Conservation (phyloP, 2,113 vertebrate genomes). For the Spheniscus mendiculus region DNA sequence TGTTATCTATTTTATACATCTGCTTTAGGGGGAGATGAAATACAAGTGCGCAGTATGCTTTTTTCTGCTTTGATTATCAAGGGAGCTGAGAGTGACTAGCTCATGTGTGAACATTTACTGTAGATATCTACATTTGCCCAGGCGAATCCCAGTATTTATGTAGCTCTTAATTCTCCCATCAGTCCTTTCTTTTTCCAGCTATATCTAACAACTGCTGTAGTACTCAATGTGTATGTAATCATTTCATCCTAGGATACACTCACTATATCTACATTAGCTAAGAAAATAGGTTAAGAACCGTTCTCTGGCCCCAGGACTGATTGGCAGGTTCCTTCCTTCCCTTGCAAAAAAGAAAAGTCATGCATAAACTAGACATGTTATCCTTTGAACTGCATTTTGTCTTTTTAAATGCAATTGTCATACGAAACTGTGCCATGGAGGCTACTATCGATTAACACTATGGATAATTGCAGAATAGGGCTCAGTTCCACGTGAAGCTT, state of each 20-base stretch:
- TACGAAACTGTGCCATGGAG: not conserved
- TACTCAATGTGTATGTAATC: not conserved
- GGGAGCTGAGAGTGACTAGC: not conserved
- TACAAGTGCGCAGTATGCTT: not conserved
- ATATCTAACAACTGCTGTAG: not conserved
- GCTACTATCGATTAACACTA: not conserved
- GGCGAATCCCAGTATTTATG: not conserved
- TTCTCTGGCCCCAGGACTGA: not conserved
- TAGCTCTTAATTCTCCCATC: not conserved
- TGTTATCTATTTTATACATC: not conserved
- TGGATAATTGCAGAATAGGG: not conserved
- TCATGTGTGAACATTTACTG: not conserved
- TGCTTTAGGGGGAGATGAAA: not conserved
- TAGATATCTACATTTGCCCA: not conserved
- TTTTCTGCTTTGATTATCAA: not conserved
- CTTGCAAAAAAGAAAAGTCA: not conserved
- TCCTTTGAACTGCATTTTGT: not conserved
- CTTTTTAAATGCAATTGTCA: not conserved
- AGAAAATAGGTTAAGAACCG: not conserved
- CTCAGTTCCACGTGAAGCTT: not conserved
- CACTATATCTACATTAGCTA: not conserved
- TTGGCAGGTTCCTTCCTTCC: not conserved
- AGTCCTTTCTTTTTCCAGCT: not conserved
- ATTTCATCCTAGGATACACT: not conserved
- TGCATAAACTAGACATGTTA: not conserved